A percentile compares a stretch with the other conserved stretches of the same genome.
Conservation (phyloP, 1,140 invertebrate genomes). For the Scaptodrosophila lebanonensis region DNA sequence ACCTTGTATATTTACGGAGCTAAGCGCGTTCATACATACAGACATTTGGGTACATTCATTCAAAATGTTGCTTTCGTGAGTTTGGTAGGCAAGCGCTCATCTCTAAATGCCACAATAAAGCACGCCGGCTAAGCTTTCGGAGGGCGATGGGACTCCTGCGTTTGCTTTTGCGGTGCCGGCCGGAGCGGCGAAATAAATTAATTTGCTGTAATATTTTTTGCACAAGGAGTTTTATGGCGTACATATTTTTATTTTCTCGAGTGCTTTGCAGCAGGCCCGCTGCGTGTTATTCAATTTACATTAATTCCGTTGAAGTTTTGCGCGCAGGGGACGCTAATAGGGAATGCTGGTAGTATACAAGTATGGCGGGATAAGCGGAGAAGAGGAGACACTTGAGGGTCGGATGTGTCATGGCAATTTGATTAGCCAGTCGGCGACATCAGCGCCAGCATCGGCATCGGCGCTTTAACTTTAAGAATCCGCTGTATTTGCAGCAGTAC, state of each 20-base stretch:
- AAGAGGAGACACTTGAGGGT: slow-evolving; percentile 9
- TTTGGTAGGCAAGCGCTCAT: too few relatives aligned
- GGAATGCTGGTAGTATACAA: too few relatives aligned
- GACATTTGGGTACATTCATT: too few relatives aligned
- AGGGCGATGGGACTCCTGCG: not conserved
- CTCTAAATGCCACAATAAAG: too few relatives aligned
- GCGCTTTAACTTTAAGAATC: too few relatives aligned
- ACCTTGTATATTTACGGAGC: too few relatives aligned
- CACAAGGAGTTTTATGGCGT: slow-evolving; percentile 3
- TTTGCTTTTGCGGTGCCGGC: not conserved
- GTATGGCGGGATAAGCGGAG: too few relatives aligned
- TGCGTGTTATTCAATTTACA: slow-evolving; percentile 70
- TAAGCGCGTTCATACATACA: too few relatives aligned
- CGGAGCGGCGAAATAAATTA: slow-evolving; percentile 46
- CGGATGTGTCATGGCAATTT: slow-evolving; percentile 46
- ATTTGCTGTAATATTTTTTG: slow-evolving; percentile 40
- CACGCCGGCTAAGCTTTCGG: slow-evolving; percentile 1
- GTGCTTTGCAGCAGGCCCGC: slow-evolving; percentile 52
- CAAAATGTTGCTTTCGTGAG: too few relatives aligned
- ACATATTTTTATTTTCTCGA: slow-evolving; percentile 2
- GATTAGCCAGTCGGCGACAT: slow-evolving; percentile 44
- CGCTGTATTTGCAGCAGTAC: too few relatives aligned
- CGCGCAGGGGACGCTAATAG: too few relatives aligned
- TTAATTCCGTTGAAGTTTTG: slow-evolving; percentile 65
- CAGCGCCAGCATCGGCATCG: too few relatives aligned